Percentiles rank a stretch among this genome's conserved stretches.
Conservation (phyloP, 2,797 vertebrate species). For the Sylvia borin region DNA sequence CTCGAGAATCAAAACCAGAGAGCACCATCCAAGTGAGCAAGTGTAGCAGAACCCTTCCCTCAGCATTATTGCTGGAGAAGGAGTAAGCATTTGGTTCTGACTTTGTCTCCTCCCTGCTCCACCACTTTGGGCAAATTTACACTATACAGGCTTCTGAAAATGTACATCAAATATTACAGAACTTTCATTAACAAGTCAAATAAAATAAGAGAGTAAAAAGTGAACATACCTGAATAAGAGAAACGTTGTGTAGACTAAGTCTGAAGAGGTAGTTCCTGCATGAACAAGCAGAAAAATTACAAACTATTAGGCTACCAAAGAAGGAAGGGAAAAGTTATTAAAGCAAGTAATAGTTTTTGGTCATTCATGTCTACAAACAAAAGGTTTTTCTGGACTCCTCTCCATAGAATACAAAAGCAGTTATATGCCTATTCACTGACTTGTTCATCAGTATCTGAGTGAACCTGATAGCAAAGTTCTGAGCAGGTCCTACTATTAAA, state of each 20-base stretch:
- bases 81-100: background rate
- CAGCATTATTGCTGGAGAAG: background rate
- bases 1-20: background rate
- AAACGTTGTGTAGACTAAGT: slow-evolving; percentile 92
- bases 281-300: slow-evolving; percentile 59
- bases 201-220: slow-evolving; percentile 18
- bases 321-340: background rate
- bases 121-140: slow-evolving; percentile 36
- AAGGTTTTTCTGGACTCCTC: background rate
- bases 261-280: slow-evolving; percentile 98
- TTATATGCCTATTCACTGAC: background rate
- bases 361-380: background rate
- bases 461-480: background rate
- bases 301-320: slow-evolving; percentile 6
- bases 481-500: background rate
- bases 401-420: background rate
- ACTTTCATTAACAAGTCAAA: slow-evolving; percentile 28
- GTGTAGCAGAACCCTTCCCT: background rate
- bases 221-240: slow-evolving; percentile 90
- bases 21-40: background rate
- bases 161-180: background rate
- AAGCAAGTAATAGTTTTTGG: background rate
- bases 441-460: background rate
- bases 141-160: background rate
- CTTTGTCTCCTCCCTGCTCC: background rate